A percentile compares a stretch with the other conserved stretches of the same genome.
Conservation (phyloP, 2,113 vertebrate genomes). For the Platysternon megacephalum region DNA sequence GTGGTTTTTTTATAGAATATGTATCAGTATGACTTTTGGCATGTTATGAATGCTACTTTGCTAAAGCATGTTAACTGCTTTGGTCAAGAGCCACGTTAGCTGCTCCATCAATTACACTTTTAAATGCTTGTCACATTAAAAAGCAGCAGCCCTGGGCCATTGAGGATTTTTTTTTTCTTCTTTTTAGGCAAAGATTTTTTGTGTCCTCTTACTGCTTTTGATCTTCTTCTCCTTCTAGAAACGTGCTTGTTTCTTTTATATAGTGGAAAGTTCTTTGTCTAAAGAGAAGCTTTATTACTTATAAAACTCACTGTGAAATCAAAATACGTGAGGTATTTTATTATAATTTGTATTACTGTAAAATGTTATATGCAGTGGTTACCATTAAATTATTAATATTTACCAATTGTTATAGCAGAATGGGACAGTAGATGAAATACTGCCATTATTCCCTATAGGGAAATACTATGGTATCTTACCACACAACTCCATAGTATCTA, state of each 20-base stretch:
- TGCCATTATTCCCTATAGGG: constrained; percentile 1
- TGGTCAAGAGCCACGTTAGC: constrained; percentile 64
- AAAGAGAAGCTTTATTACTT: neutral
- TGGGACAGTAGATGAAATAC: neutral
- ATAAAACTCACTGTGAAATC: neutral
- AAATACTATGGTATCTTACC: neutral
- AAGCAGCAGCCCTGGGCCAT: constrained; percentile 40
- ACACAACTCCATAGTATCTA: neutral
- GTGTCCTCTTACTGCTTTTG: constrained; percentile 43
- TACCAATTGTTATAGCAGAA: neutral
- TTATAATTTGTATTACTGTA: neutral
- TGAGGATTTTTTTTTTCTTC: constrained; percentile 37
- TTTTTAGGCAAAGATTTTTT: constrained; percentile 45
- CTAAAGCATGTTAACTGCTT: constrained; percentile 51
- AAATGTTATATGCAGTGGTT: neutral
- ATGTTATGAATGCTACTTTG: constrained; percentile 34
- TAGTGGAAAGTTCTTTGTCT: neutral
- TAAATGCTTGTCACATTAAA: constrained; percentile 70
- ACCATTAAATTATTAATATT: neutral
- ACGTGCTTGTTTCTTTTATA: neutral
- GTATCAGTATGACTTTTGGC: constrained; percentile 30
- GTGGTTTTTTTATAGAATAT: neutral
- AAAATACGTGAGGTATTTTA: neutral
- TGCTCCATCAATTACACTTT: constrained; percentile 70
- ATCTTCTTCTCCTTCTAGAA: constrained; percentile 49